phyloP scores from a whole-genome alignment of 2,113 vertebrate genomes.

The Calyptomena viridis region DNA sequence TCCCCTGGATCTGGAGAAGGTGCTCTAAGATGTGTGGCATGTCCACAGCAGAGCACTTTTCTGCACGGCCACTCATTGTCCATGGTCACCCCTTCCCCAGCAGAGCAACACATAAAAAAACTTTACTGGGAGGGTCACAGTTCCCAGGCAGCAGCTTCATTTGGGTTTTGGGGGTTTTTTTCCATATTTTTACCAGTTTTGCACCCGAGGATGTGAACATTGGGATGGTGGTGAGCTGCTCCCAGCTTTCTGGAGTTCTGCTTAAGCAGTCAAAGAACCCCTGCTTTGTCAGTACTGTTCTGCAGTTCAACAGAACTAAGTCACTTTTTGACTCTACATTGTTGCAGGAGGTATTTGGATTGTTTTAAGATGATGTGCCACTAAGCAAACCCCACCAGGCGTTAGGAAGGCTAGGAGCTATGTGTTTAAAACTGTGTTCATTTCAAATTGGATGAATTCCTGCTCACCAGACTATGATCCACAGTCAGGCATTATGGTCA shows the following conservation, averaged over 20 bases:
- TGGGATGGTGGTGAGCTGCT: neutral
- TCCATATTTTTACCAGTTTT: neutral
- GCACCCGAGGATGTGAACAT: fast-evolving
- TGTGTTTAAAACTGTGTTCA: neutral
- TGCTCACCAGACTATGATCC: constrained; percentile 54
- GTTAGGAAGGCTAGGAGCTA: neutral
- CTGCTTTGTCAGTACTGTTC: neutral
- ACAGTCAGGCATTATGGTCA: constrained; percentile 7
- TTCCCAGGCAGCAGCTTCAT: neutral
- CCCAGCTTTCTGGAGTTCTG: neutral
- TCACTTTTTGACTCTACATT: neutral
- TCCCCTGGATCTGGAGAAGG: neutral
- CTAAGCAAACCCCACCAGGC: neutral
- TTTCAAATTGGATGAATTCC: constrained; percentile 32
- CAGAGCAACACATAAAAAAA: neutral
- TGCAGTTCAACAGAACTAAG: neutral
- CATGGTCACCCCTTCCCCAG: neutral
- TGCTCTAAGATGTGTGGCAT: too few species aligned
- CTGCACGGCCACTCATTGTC: neutral
- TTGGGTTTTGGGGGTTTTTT: neutral
- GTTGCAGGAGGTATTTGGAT: neutral
- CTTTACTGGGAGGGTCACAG: neutral
- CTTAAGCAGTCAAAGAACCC: neutral
- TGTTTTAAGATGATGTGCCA: neutral
- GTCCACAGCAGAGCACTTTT: neutral